phyloP scores from a whole-genome alignment of 2,888 invertebrate species.

The Volucella zonaria region DNA sequence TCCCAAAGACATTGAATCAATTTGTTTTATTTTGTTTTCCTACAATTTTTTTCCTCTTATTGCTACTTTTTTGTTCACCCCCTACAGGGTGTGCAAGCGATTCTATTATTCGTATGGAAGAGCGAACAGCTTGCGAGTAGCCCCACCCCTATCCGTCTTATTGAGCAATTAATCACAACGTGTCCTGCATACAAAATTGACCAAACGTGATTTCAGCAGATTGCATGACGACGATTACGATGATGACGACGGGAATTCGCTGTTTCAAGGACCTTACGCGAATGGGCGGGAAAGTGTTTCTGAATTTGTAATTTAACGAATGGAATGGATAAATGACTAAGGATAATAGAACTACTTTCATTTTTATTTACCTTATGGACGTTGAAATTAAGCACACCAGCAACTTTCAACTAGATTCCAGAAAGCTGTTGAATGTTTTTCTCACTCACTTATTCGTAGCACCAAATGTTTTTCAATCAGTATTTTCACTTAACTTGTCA shows the following conservation, averaged over 20 bases:
- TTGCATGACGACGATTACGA: constrained; percentile 71
- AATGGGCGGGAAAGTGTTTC: constrained; percentile 67
- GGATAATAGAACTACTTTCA: constrained; percentile 52
- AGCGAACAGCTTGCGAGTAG: constrained; percentile 10
- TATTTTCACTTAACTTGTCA: constrained; percentile 29
- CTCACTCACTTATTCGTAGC: constrained; percentile 36
- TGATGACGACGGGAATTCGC: constrained; percentile 68
- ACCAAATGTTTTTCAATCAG: constrained; percentile 8
- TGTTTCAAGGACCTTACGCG: constrained; percentile 45
- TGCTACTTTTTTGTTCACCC: constrained; percentile 33
- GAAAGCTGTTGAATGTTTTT: constrained; percentile 25
- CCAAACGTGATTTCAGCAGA: constrained; percentile 77
- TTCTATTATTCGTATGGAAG: constrained; percentile 6
- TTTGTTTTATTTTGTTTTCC: constrained; percentile 69
- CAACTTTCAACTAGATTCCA: constrained; percentile 2
- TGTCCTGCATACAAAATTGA: constrained; percentile 78
- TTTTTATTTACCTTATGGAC: constrained; percentile 69
- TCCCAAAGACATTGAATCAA: constrained; percentile 74
- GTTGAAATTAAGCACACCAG: constrained; percentile 39
- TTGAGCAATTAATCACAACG: constrained; percentile 79
- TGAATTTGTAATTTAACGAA: constrained; percentile 52
- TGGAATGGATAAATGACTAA: constrained; percentile 35
- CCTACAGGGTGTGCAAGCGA: constrained; percentile 19
- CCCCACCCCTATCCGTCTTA: constrained; percentile 66
- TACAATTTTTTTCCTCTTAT: constrained; percentile 15